Evolutionary conservation across 2,113 vertebrate species (phyloP), one percentile per base, ranked within the genome.

Genomic region (Boulengeromyrus knoepffleri): DNA sequence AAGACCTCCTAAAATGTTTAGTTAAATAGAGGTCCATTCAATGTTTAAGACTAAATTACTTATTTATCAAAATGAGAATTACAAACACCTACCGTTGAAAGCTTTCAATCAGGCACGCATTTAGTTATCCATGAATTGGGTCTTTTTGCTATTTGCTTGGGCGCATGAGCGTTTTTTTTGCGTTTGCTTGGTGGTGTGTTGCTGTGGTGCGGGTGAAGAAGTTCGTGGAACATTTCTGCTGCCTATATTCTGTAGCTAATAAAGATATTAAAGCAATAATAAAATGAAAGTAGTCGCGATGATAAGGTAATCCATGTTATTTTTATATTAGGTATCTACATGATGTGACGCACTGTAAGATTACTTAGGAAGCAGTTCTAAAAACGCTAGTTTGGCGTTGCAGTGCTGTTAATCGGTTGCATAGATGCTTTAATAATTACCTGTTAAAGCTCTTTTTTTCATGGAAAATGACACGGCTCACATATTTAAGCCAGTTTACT

Each of bases 251-350:
- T 21, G 19, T 10, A 10, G 45, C 45, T 47, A 85, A 85, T 85
- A 21, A 85, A 85, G 31, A 6, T 39, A 85, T 1, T 47, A 85
- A 85, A 70, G 2, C 74, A 62, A 62, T 88, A 92, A 80, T 62
- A 95, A 89, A 91, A 96, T 96, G 96, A 96, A 95, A 92, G 95
- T 96, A 49, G 96, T 96, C 88, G 96, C 96, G 87, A 92, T 96
- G 86, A 96, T 96, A 92, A 96, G 96, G 96, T 96, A 96, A 94
- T 12, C 1, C 9, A 47, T 31, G 5, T 53, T 87, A 62, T 17
- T 49, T 49, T 77, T 15, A 80, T 17, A 24, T 88, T 58, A 53
- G 5, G 70, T 89, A 70, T 6, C 10, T 85, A 53, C 21, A 53
- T 13, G 3, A 21, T 53, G 15, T 39, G 36, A 17, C 19, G 10